phyloP scores from a whole-genome alignment of 2,888 invertebrate species.

The Synergus gifuensis region DNA sequence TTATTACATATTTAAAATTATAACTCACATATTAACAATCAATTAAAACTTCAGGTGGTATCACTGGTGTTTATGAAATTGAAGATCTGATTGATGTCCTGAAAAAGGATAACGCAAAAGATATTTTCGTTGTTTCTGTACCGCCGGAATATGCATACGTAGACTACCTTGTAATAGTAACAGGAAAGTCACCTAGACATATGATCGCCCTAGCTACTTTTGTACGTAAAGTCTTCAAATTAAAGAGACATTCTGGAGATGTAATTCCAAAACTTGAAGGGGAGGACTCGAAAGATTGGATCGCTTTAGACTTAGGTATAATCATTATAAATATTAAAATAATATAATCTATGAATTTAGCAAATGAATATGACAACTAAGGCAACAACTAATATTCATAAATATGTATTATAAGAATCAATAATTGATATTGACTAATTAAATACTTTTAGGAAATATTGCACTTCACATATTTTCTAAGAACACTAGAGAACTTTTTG shows the following conservation, averaged over 20 bases:
- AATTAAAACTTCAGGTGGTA: slow-evolving; percentile 82
- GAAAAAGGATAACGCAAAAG: slow-evolving; percentile 86
- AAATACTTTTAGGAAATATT: slow-evolving; percentile 88
- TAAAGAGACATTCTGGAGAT: slow-evolving; percentile 83
- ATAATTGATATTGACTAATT: not conserved
- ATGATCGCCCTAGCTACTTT: slow-evolving; percentile 87
- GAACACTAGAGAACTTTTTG: slow-evolving; percentile 85
- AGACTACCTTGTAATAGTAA: slow-evolving; percentile 90
- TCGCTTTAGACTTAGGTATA: slow-evolving; percentile 93
- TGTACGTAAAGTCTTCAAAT: slow-evolving; percentile 87
- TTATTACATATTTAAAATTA: slow-evolving; percentile 13
- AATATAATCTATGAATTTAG: not conserved
- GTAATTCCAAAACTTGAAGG: slow-evolving; percentile 88
- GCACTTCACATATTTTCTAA: slow-evolving; percentile 92
- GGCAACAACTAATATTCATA: not conserved
- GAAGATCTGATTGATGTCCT: slow-evolving; percentile 90
- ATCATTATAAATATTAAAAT: not conserved
- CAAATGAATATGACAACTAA: not conserved
- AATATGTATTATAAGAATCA: not conserved
- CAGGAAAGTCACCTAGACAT: slow-evolving; percentile 86
- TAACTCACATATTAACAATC: not conserved
- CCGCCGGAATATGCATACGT: slow-evolving; percentile 88
- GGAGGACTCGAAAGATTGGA: slow-evolving; percentile 87
- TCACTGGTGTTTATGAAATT: slow-evolving; percentile 91
- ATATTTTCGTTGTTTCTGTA: slow-evolving; percentile 90